These are phyloP conservation scores for Chrysocyon brachyurus DNA, from an alignment of 2,797 vertebrate species.

Conservation along the genomic window DNA sequence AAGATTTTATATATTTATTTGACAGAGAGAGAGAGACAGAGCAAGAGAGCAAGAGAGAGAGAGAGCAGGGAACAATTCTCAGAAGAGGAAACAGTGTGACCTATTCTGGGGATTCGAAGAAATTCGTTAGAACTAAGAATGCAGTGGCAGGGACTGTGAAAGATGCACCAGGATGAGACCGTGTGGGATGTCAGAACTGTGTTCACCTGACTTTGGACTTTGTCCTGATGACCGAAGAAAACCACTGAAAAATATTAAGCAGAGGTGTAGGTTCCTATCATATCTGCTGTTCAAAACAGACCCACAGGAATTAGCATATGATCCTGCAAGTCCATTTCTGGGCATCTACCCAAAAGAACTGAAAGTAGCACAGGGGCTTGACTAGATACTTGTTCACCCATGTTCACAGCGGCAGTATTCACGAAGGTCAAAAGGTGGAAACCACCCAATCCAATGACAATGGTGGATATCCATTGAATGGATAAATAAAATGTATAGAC, in stretches of 20 bases:
- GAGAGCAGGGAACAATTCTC: background rate
- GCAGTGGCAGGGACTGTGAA: background rate
- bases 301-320: background rate
- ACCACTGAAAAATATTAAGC: background rate
- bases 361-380: background rate
- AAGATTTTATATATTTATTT: background rate
- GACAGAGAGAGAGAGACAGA: background rate
- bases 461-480: background rate
- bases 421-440: background rate
- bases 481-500: background rate
- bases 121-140: background rate
- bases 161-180: background rate
- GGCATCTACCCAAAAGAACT: background rate
- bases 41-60: background rate
- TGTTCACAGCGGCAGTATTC: background rate
- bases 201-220: conserved; percentile 1
- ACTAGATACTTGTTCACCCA: background rate
- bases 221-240: background rate
- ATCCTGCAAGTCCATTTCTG: background rate
- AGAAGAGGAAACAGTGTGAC: background rate
- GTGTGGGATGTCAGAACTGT: background rate
- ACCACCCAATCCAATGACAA: background rate
- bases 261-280: background rate
- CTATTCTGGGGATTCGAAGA: background rate
- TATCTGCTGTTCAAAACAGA: conserved; percentile 23